A percentile compares a stretch with the other conserved stretches of the same genome.
Conservation (phyloP, 1,140 invertebrate species). For the Pachyrhynchus sulphureomaculatus region DNA sequence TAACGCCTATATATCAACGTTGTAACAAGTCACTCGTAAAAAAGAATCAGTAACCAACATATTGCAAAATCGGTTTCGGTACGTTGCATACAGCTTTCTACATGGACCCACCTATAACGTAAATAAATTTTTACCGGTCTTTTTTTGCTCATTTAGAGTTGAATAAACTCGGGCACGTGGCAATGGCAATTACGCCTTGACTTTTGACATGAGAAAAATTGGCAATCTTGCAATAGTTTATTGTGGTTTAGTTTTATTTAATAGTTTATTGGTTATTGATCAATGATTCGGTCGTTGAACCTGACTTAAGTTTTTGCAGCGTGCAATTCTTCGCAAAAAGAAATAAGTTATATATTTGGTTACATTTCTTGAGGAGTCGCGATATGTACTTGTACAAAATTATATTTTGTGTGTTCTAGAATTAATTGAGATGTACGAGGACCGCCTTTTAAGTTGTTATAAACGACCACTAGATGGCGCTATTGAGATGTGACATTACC, state of each 20-base stretch:
- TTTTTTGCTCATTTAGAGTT: constrained; percentile 13
- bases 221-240: constrained; percentile 11
- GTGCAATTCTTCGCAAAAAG: background rate
- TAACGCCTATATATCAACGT: background rate
- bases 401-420: too few species aligned
- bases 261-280: constrained; percentile 6
- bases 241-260: constrained; percentile 6
- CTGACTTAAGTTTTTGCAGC: background rate
- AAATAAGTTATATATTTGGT: too few species aligned
- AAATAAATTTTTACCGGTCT: constrained; percentile 13
- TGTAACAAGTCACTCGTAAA: background rate
- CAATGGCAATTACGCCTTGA: constrained; percentile 4
- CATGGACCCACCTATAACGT: constrained; percentile 19
- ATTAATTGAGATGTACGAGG: too few species aligned
- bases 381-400: too few species aligned
- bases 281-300: constrained; percentile 5
- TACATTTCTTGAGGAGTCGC: too few species aligned
- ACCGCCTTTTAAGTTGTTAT: too few species aligned
- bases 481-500: too few species aligned
- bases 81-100: constrained; percentile 21
- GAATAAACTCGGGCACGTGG: constrained; percentile 17
- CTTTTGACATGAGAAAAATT: constrained; percentile 20
- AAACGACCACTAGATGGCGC: too few species aligned
- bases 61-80: constrained; percentile 23
- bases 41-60: background rate